A percentile compares a stretch with the other conserved stretches of the same genome.
Conservation (phyloP, 2,888 invertebrate genomes). For the Noctua janthe region DNA sequence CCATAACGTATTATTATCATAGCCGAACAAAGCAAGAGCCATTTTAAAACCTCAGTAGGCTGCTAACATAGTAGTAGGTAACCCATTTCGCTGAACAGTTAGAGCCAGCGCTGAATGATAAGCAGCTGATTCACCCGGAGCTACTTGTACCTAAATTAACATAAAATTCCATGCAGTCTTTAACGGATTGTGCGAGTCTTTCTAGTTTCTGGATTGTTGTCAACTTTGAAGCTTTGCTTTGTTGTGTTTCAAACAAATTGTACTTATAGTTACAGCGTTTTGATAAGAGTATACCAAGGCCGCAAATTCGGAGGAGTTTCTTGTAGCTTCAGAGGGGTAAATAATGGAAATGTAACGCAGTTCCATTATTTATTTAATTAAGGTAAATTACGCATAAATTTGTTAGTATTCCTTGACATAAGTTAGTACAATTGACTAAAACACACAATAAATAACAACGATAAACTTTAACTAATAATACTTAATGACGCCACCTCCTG, state of each 20-base stretch:
- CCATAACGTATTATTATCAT: neutral
- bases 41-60: neutral
- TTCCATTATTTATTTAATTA: neutral
- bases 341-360: too few relatives aligned
- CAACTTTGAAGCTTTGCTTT: neutral
- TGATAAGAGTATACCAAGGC: neutral
- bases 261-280: neutral
- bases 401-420: too few relatives aligned
- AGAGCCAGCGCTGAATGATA: conserved; percentile 42
- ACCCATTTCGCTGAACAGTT: conserved; percentile 49
- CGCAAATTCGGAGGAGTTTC: neutral
- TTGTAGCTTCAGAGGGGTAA: neutral
- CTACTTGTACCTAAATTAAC: conserved; percentile 34
- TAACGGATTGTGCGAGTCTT: conserved; percentile 8
- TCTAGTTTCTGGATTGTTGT: neutral
- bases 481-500: too few relatives aligned
- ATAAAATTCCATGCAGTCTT: conserved; percentile 47
- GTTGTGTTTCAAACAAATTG: neutral
- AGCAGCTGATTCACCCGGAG: conserved; percentile 52
- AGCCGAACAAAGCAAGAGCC: neutral
- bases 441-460: too few relatives aligned
- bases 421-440: too few relatives aligned
- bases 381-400: too few relatives aligned
- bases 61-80: conserved; percentile 27
- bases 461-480: too few relatives aligned